Base-by-base conservation (phyloP, 2,888 invertebrate genomes). In the Metellina segmentata region DNA sequence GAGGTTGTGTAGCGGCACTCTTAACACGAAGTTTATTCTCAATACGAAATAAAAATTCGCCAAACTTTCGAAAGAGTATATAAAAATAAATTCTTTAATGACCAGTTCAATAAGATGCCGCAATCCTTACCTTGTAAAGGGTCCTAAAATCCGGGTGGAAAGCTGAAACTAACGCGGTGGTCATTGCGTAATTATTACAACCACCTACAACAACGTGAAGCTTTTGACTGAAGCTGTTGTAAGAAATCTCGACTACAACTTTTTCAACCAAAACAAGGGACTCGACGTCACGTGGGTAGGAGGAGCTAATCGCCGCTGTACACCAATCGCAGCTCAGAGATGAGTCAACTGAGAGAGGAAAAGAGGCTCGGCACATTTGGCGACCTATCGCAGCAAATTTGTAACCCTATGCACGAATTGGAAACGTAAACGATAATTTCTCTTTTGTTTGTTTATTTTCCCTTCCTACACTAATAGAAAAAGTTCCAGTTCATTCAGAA, bases 201-300 rank as follows among this genome's bases (percentile, higher is more conserved):
- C 87, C 87, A 82, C 83, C 91, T 75, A 79, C 79, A 53, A 49
- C 72, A 74, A 53, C 74, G 19, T 16, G 74, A 79, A 87, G 77
- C 78, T 77, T 78, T 34, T 69, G 20, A 86, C 78, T 87, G 81
- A 87, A 52, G 81, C 79, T 87, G 72, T 34, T 87, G 87, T 49
- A 51, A 70, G 16, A 69, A 69, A 78, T 82, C 77, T 71, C 13
- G 48, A 51, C 74, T 53, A 69, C 91, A 91, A 87, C 86, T 91
- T 91, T 51, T 91, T 91, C 91, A 87, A 87, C 91, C 91, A 91
- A 91, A 91, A 91, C 90, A 91, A 48, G 34, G 87, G 69, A 51
- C 53, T 70, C 49, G 87, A 91, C 87, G 91, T 87, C 70, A 52
- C 69, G 13, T 34, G 13, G 52, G 48, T 19, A 86, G 90, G 81